Evolutionary conservation across 2,888 invertebrate species (phyloP), one percentile per base, ranked within the genome.

Genomic region (Arge pagana): DNA sequence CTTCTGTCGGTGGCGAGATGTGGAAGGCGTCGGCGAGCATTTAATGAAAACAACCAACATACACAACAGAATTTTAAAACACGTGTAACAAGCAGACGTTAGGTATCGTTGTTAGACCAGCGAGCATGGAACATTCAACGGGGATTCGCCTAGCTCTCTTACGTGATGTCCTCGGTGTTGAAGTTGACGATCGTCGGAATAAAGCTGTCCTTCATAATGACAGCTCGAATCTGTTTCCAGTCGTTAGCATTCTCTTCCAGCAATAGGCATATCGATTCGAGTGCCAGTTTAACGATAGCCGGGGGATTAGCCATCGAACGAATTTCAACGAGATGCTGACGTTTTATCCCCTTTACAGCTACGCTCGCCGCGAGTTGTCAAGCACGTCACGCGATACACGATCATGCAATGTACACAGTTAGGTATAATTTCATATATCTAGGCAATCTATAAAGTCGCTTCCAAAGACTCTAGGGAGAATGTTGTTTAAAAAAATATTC

Each of bases 261-360:
- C 68, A 96, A 83, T 58, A 93, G 86, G 80, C 96, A 96, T 71
- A 96, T 93, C 37, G 95, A 93, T 80, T 96, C 96, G 67, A 96
- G 83, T 61, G 96, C 94, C 82, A 96, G 83, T 78, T 95, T 95
- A 61, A 96, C 95, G 60, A 90, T 85, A 48, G 88, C 86, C 43
- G 96, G 96, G 53, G 96, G 96, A 81, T 94, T 94, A 58, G 91
- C 90, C 91, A 96, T 93, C 21, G 95, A 92, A 58, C 93, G 85
- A 62, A 96, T 90, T 78, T 96, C 96, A 56, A 95, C 94, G 71
- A 96, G 82, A 78, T 96, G 93, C 78, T 94, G 93, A 79, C 95
- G 95, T 85, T 93, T 94, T 82, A 96, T 96, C 63, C 92, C 90
- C 78, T 93, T 91, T 74, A 96, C 96, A 74, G 96, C 94, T 87